Evolutionary conservation across 2,888 invertebrate species (phyloP), one percentile per base, ranked within the genome.

Genomic region (Thera obeliscata): DNA sequence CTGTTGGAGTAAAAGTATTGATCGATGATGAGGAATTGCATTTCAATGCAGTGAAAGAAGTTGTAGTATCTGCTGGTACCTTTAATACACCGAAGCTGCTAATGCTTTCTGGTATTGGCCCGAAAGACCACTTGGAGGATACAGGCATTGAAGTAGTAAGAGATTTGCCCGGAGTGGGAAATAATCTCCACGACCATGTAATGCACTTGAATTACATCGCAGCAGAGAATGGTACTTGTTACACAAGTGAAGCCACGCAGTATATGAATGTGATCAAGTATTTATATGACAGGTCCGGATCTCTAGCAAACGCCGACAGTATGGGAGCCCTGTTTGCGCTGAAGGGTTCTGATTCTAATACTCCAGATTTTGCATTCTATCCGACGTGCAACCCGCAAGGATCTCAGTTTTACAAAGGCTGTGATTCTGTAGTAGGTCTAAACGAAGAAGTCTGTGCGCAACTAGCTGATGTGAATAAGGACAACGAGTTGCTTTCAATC

Each of bases 51-150:
- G 72, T 79, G 2, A 85, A 81, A 56, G 91, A 91, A 74, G 84
- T 91, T 0, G 79, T 91, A 11, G 33, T 89, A n/a, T 83, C 88
- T 2, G 87, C 91, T 0, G 91, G 91, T 0, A 83, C 89, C 0
- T 90, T 88, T 57, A 91, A 91, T 69, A 85, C 89, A 11, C 80
- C 91, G 0, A 90, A 92, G 74, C 67, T 91, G 12, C 66, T 92
- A 56, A 75, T 90, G 64, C 77, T 90, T 0, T 91, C 91, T 0
- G 91, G 91, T 0, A 77, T 92, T 9, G 91, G 91, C 0, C 89
- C 90, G 0, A 82, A 79, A 62, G 67, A 82, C 0, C 82, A 85
- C 65, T 77, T 91, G 33, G 63, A 81, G 2, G 68, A 81, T 0
- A 56, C 88, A 3, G 81, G 75, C 0, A 83, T 91, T 41, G 72